Base-by-base conservation (phyloP, 2,888 invertebrate genomes). In the Platerodrilus igneus region DNA sequence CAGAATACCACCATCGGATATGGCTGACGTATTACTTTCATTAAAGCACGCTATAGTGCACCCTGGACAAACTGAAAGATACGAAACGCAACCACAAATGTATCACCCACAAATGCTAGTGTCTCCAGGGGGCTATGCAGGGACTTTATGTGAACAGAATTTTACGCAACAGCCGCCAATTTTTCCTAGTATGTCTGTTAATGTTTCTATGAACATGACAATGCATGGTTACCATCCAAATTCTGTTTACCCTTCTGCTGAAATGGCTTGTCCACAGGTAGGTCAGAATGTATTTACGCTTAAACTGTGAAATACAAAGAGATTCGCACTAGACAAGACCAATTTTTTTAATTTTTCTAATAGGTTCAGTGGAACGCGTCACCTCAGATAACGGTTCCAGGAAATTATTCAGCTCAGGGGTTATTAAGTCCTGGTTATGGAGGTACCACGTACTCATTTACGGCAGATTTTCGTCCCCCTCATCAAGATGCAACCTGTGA, bases 191-290 rank as follows among this genome's bases (percentile, higher is more conserved):
- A 94, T 95, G 94, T 91, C 90, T 59, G 93, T 95, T 51, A 95
- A 95, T 63, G 92, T 95, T 0, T 89, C 88, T 55, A 95, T 95
- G 94, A 94, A 93, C 67, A 95, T 95, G 94, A 94, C 94, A 39
- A 93, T 94, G 86, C 91, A 91, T 51, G 83, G 82, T 2, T 83
- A 82, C 54, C 77, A 77, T 59, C 69, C 58, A 52, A 70, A 60
- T 63, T 68, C 67, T 62, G 60, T 55, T 13, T 65, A 66, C 47
- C 60, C 64, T 13, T 68, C 65, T 2, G 70, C 77, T 0, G 79
- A 79, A 48, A 74, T 80, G 53, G 68, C 77, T 2, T 84, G 83
- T 59, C 81, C 84, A 4, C 84, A 83, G 75, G 82, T 82, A 63
- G 51, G 53, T 33, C n/a, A n/a, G n/a, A n/a, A n/a, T n/a, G n/a